A percentile compares a stretch with the other conserved stretches of the same genome.
Conservation (phyloP, 2,888 invertebrate species). For the Anorthoa munda region DNA sequence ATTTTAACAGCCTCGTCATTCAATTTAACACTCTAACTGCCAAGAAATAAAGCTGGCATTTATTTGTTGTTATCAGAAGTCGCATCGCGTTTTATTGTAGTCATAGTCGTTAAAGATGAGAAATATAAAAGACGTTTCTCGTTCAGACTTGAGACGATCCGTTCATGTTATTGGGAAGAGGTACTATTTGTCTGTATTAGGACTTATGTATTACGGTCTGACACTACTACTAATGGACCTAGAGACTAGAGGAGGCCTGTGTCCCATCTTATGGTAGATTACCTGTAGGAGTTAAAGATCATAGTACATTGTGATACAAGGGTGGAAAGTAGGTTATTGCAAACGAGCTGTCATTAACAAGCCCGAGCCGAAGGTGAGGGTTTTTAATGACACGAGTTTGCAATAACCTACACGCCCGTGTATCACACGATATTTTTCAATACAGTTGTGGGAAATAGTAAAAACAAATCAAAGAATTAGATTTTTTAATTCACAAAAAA, state of each 20-base stretch:
- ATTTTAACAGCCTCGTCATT: constrained; percentile 29
- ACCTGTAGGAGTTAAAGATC: background rate
- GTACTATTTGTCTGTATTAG: background rate
- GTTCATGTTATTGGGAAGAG: constrained; percentile 32
- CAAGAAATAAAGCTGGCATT: constrained; percentile 59
- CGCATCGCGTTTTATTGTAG: constrained; percentile 67
- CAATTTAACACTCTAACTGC: constrained; percentile 42
- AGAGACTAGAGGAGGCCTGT: no score
- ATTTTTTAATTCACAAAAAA: no score
- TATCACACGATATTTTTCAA: no score
- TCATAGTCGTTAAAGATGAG: constrained; percentile 72
- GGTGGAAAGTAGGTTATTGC: no score
- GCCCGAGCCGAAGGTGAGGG: no score
- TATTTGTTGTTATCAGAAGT: constrained; percentile 49
- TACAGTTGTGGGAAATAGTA: no score
- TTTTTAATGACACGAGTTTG: no score
- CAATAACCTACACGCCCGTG: no score
- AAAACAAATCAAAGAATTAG: no score
- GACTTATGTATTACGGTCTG: background rate
- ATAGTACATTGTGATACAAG: no score
- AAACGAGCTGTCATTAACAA: no score
- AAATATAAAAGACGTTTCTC: constrained; percentile 69
- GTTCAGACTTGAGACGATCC: constrained; percentile 67
- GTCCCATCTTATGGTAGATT: background rate
- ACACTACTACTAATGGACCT: background rate